Evolutionary conservation across 2,797 vertebrate genomes (phyloP).

Genomic region (Australoheros facetus): DNA sequence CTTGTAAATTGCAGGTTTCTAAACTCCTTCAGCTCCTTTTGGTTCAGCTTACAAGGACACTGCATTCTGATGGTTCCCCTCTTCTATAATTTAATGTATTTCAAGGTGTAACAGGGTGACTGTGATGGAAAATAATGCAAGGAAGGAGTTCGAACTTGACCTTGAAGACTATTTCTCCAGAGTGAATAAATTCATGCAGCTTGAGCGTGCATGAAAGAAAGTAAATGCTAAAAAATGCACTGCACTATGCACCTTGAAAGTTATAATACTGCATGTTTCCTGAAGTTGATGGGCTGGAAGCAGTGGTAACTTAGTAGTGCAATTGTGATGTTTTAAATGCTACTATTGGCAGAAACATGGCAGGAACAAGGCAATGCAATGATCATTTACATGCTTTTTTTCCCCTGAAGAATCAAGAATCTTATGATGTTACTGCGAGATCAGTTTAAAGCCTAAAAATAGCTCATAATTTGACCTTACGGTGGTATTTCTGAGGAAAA

Average conservation of each 20-base stretch:
- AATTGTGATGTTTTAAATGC: neutral
- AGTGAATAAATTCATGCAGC: neutral
- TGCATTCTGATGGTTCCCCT: neutral
- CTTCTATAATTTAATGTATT: neutral
- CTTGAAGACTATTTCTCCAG: slow-evolving; percentile 5
- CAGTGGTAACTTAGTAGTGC: neutral
- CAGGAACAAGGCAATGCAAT: neutral
- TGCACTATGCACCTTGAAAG: neutral
- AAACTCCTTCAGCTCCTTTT: neutral
- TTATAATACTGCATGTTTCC: neutral
- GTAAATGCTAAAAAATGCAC: neutral
- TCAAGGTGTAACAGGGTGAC: slow-evolving; percentile 1
- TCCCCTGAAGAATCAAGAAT: neutral
- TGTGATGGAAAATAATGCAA: neutral
- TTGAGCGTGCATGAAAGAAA: neutral
- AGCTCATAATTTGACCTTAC: neutral
- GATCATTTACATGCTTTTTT: neutral
- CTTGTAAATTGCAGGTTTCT: neutral
- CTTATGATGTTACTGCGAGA: neutral
- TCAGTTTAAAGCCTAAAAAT: neutral
- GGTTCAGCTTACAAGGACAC: neutral
- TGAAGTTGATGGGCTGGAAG: neutral
- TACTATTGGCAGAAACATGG: neutral
- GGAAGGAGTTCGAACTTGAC: neutral
- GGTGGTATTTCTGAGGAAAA: neutral